Conservation (phyloP, 2,888 invertebrate species). For the Labia minor region DNA sequence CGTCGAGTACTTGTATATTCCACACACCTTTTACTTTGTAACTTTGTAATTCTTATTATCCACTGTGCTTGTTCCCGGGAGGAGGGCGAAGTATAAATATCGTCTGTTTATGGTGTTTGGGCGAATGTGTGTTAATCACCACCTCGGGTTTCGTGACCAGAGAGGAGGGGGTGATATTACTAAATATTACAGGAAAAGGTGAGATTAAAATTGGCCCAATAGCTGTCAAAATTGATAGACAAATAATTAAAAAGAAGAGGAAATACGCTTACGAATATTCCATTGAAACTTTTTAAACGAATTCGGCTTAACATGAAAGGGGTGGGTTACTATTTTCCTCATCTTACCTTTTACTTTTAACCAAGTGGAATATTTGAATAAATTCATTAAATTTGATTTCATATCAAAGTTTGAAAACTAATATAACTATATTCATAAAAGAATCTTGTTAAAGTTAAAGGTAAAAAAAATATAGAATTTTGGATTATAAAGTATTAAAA, state of each 20-base stretch:
- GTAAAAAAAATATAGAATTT: too few relatives aligned
- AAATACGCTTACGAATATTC: too few relatives aligned
- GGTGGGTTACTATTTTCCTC: too few relatives aligned
- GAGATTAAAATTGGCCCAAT: neutral
- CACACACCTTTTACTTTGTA: neutral
- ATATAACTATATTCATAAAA: too few relatives aligned
- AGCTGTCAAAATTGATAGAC: neutral
- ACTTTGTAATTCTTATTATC: neutral
- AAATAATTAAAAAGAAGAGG: neutral
- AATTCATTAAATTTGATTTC: too few relatives aligned
- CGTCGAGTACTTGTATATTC: constrained; percentile 14
- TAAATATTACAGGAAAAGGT: neutral
- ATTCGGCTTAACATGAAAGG: too few relatives aligned
- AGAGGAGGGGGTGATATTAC: neutral
- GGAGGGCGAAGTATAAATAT: neutral
- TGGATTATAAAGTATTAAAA: too few relatives aligned
- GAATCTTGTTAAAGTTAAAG: too few relatives aligned
- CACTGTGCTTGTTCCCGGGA: neutral
- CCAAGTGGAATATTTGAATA: too few relatives aligned
- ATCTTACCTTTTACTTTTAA: too few relatives aligned
- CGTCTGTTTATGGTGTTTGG: neutral
- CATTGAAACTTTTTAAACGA: too few relatives aligned
- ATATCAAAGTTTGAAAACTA: too few relatives aligned
- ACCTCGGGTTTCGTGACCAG: neutral
- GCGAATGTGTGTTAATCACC: neutral